These are phyloP conservation scores for Physella acuta DNA, from an alignment of 1,140 invertebrate genomes.

Conservation along the genomic window DNA sequence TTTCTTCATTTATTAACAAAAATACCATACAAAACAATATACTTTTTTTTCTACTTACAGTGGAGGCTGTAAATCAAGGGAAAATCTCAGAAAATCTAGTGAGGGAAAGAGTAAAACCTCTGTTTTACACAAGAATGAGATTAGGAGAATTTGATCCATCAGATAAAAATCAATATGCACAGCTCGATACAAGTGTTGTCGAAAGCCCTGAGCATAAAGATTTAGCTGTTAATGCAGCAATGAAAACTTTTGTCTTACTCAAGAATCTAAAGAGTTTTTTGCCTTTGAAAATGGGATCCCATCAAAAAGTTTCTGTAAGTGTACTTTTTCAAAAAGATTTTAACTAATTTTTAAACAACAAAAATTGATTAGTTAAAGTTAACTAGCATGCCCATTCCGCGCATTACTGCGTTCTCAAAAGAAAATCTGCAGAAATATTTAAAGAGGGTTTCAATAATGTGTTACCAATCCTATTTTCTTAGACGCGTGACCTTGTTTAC, in stretches of 20 bases:
- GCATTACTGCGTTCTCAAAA: no score
- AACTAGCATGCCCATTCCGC: no score
- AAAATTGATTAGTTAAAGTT: no score
- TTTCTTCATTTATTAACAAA: neutral
- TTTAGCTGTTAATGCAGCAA: constrained; percentile 37
- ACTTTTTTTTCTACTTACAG: constrained; percentile 26
- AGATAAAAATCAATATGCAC: constrained; percentile 43
- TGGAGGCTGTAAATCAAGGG: constrained; percentile 41
- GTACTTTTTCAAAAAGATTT: no score
- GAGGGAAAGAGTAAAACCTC: constrained; percentile 44
- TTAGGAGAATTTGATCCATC: constrained; percentile 56
- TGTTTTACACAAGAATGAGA: constrained; percentile 58
- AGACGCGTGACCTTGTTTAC: no score
- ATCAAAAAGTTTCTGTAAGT: constrained; percentile 3
- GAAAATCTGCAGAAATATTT: no score
- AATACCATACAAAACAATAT: neutral
- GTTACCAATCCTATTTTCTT: no score
- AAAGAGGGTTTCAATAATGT: no score
- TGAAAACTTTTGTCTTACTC: constrained; percentile 47
- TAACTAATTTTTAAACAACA: no score
- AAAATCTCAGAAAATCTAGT: constrained; percentile 38
- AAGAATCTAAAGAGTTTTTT: constrained; percentile 43
- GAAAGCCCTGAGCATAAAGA: constrained; percentile 37
- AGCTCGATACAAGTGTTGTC: constrained; percentile 31
- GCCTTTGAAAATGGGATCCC: constrained; percentile 2